Conservation (phyloP, 2,797 vertebrate species). For the Okamejei kenojei region DNA sequence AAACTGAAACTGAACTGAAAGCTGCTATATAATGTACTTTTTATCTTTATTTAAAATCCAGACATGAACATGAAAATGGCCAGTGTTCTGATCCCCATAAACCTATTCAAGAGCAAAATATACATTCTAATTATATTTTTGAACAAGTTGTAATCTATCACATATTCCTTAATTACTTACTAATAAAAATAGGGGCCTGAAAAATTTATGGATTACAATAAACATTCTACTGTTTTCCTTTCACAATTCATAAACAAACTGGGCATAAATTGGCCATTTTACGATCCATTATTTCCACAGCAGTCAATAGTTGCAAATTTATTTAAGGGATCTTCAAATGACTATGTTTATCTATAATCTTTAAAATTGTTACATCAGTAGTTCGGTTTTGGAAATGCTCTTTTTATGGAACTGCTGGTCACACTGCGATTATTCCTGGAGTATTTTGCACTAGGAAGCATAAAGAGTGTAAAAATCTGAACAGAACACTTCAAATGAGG, state of each 20-base stretch:
- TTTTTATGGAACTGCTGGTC: background rate
- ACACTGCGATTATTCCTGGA: background rate
- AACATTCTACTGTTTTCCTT: background rate
- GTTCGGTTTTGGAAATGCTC: background rate
- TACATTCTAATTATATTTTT: background rate
- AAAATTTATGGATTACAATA: background rate
- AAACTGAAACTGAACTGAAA: no score
- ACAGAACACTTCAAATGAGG: background rate
- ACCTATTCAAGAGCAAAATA: background rate
- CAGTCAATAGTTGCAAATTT: background rate
- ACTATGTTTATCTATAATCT: background rate
- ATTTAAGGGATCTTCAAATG: slow-evolving; percentile 3
- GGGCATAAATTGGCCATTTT: background rate
- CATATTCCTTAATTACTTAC: background rate
- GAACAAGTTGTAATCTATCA: background rate
- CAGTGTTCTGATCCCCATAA: background rate
- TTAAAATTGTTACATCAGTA: background rate
- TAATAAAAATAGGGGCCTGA: background rate
- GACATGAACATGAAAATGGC: background rate
- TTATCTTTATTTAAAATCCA: background rate
- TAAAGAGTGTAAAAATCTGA: background rate
- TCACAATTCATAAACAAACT: background rate
- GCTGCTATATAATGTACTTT: background rate
- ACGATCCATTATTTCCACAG: background rate
- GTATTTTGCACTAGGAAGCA: background rate